These are phyloP conservation scores for Phengaris arion DNA, from an alignment of 2,888 invertebrate genomes.

Conservation along the genomic window DNA sequence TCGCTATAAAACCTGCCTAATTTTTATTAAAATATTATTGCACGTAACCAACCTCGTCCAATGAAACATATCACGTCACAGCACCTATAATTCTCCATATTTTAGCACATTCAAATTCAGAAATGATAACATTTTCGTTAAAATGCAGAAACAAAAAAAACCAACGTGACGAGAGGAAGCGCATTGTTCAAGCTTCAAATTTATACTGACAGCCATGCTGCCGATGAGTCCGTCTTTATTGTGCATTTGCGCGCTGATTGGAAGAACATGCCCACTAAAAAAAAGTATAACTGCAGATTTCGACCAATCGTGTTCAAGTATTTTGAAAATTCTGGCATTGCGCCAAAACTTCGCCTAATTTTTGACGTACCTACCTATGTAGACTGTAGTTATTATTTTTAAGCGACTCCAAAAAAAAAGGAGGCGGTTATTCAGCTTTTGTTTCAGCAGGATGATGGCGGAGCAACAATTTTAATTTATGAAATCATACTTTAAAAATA, in stretches of 20 bases:
- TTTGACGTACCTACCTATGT: not conserved
- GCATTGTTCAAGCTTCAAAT: conserved; percentile 93
- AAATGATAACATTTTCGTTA: conserved; percentile 77
- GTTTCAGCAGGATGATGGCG: too few relatives aligned
- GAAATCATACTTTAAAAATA: too few relatives aligned
- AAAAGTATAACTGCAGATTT: conserved; percentile 50
- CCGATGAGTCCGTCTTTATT: conserved; percentile 91
- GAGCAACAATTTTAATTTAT: too few relatives aligned
- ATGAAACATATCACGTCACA: conserved; percentile 69
- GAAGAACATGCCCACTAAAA: conserved; percentile 64
- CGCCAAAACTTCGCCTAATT: conserved; percentile 51
- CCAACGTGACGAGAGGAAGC: conserved; percentile 88
- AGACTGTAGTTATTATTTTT: too few relatives aligned
- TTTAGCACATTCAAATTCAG: conserved; percentile 73
- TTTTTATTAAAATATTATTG: conserved; percentile 4
- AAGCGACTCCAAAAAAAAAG: too few relatives aligned
- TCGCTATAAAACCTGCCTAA: not conserved
- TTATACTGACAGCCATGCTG: conserved; percentile 99
- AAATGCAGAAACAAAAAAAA: conserved; percentile 78
- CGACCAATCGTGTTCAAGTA: conserved; percentile 59
- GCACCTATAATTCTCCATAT: conserved; percentile 79
- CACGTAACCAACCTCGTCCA: conserved; percentile 58
- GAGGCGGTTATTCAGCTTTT: not conserved
- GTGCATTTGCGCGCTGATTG: conserved; percentile 84
- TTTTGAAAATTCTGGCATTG: conserved; percentile 57